A percentile compares a stretch with the other conserved stretches of the same genome.
Evolutionary conservation across 2,113 vertebrate genomes (phyloP).

Genomic region (Ginglymostoma cirratum): DNA sequence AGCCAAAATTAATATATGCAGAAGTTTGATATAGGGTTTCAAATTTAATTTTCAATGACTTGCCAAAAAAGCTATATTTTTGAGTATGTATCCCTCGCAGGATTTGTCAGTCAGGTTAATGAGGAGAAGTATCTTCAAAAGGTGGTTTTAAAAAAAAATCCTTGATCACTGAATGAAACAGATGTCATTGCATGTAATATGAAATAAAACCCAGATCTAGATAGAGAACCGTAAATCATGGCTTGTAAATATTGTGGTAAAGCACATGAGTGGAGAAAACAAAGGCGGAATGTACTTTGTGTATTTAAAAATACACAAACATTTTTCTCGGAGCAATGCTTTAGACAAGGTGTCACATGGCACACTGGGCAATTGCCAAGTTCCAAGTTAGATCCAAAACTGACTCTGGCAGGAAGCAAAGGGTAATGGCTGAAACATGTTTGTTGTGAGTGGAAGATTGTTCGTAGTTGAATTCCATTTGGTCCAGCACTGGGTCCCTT

Average conservation of each 20-base stretch:
- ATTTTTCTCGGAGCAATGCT: background rate
- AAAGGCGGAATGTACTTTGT: background rate
- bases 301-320: background rate
- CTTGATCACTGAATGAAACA: background rate
- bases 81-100: no score
- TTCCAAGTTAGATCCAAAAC: no score
- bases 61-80: background rate
- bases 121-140: background rate
- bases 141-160: background rate
- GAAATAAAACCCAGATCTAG: background rate
- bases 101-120: background rate
- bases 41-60: background rate
- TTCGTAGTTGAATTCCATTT: no score
- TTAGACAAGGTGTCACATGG: no score
- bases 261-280: background rate
- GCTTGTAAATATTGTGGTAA: background rate
- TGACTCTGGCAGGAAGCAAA: no score
- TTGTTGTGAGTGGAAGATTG: no score
- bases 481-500: no score
- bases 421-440: no score
- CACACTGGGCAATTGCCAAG: no score
- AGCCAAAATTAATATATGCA: background rate
- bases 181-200: background rate
- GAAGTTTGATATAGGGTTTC: background rate
- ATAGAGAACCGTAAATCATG: background rate